Conservation (phyloP, 2,888 invertebrate genomes). For the Agrotis puta region DNA sequence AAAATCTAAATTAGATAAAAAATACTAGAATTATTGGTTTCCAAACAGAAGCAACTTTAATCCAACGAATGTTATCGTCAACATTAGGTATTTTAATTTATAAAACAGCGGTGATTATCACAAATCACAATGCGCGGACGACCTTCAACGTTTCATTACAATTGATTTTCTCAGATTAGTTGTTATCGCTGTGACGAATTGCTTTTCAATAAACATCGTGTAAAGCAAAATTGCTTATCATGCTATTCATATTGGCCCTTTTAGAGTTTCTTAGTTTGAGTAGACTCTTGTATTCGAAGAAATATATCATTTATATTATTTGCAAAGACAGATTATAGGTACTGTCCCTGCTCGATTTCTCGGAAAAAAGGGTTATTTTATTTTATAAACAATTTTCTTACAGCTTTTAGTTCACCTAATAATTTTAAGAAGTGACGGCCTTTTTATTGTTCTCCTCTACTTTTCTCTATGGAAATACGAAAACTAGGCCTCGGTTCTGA, state of each 20-base stretch:
- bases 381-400: background rate
- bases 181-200: constrained; percentile 52
- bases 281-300: background rate
- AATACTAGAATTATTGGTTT: no score
- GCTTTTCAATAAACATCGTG: constrained; percentile 42
- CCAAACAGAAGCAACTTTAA: background rate
- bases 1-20: background rate
- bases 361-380: background rate
- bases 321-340: background rate
- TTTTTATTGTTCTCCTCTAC: background rate
- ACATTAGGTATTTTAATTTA: background rate
- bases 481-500: background rate
- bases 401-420: background rate
- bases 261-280: background rate
- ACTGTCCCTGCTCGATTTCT: background rate
- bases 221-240: constrained; percentile 31
- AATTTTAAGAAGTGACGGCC: background rate
- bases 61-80: background rate
- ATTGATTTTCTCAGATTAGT: constrained; percentile 59
- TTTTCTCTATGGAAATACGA: constrained; percentile 3
- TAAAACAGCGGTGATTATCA: constrained; percentile 19
- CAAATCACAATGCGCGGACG: constrained; percentile 23
- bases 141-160: constrained; percentile 46
- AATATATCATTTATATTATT: background rate
- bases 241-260: constrained; percentile 29